Percentiles rank a stretch among this genome's conserved stretches.
phyloP scores from a whole-genome alignment of 2,113 vertebrate species.

The Microcebus griseorufus region DNA sequence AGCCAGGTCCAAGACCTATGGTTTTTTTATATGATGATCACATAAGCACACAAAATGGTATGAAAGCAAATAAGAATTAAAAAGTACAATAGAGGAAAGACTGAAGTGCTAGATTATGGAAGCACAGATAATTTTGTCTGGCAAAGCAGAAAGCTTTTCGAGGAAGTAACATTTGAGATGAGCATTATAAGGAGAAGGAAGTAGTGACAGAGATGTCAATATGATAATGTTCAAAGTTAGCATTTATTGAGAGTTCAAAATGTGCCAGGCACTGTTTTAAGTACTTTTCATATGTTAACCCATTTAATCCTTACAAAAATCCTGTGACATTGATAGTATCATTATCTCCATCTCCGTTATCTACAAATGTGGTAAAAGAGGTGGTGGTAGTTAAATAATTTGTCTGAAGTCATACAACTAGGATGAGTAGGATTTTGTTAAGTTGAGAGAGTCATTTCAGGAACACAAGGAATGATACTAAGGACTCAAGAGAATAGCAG shows the following conservation, averaged over 20 bases:
- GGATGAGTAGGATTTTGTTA: not conserved
- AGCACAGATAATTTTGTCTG: not conserved
- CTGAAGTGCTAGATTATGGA: not conserved
- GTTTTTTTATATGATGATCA: not conserved
- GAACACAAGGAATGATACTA: not conserved
- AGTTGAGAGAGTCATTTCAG: conserved; percentile 16
- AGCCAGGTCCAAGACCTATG: not conserved
- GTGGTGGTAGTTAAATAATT: not conserved
- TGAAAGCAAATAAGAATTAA: not conserved
- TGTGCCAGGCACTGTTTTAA: not conserved
- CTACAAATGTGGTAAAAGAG: not conserved
- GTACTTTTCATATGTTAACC: not conserved
- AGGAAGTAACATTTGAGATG: conserved; percentile 25
- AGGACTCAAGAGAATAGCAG: not conserved
- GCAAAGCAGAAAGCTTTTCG: not conserved
- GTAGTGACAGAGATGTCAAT: not conserved
- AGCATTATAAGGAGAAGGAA: not conserved
- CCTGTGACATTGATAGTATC: not conserved
- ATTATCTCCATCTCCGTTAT: not conserved
- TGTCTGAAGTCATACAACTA: not conserved
- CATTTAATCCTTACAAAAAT: not conserved
- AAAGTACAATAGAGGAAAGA: not conserved
- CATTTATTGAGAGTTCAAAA: conserved; percentile 31
- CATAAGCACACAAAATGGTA: not conserved
- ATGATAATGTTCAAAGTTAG: not conserved